Evolutionary conservation across 2,113 vertebrate species (phyloP), one percentile per base, ranked within the genome.

Genomic region (Tetraodon nigroviridis): DNA sequence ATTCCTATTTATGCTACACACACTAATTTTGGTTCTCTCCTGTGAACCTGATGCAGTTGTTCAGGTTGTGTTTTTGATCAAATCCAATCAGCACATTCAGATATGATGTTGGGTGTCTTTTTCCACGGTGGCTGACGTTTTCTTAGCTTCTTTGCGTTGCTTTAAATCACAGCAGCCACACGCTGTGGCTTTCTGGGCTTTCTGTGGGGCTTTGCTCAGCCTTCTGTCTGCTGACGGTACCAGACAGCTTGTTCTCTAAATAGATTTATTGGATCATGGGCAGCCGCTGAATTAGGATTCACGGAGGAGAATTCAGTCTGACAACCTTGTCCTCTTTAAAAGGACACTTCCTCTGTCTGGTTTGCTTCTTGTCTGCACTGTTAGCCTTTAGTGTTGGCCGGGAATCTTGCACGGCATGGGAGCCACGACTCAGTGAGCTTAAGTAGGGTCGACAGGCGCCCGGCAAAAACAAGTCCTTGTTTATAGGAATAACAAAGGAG

Each of bases 231-330:
- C 52, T 67, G 54, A 79, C 47, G 41, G 54, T 56, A 71, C 22
- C 16, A 70, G 58, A 59, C 64, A 55, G 57, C 44, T 52, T 55
- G 55, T 27, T 73, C 61, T 67, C 53, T 45, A 79, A 74, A 73
- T 59, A 59, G 55, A 69, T 61, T 56, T 56, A 42, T 66, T 57
- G 50, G 55, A 69, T 63, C 27, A 58, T 71, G 75, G 10, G 6
- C 51, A 51, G 53, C 70, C 32, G 0, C 17, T 50, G 22, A 60
- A 79, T 79, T 76, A 71, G 64, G 64, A 50, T 76, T 78, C 61
- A 21, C 37, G 44, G 58, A 60, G 53, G 44, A 59, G 40, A 68
- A 17, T 73, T 50, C 49, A 67, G 55, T 71, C 51, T 47, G 42
- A 64, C 53, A 61, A 63, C 66, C 52, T 49, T 2, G 12, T 61